These are phyloP conservation scores for Nycticryphes semicollaris DNA, from an alignment of 2,113 vertebrate species.

Conservation along the genomic window DNA sequence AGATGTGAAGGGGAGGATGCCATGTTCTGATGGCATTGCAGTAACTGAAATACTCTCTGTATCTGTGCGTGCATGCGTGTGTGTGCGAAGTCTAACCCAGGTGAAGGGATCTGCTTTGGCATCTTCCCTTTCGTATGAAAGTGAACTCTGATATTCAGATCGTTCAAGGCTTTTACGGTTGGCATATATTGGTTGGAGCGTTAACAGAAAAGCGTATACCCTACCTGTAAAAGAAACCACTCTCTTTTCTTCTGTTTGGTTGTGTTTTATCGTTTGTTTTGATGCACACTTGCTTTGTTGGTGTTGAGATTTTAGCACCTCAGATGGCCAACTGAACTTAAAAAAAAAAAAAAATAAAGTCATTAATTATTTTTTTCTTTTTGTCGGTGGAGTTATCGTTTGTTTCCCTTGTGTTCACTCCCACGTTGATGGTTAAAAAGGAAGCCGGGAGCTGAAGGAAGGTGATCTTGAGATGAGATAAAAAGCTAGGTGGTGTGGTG, in stretches of 20 bases:
- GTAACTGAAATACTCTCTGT: constrained; percentile 19
- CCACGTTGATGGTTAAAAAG: not conserved
- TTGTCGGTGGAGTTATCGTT: not conserved
- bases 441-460: not conserved
- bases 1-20: not conserved
- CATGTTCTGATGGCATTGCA: not conserved
- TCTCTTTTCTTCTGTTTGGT: constrained; percentile 47
- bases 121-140: constrained; percentile 16
- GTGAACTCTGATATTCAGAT: constrained; percentile 65
- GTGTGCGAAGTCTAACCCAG: constrained; percentile 5
- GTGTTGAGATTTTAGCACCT: constrained; percentile 66
- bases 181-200: constrained; percentile 17
- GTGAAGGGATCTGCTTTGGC: constrained; percentile 39
- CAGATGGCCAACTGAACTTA: constrained; percentile 55
- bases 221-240: constrained; percentile 49
- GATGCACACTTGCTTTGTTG: constrained; percentile 52
- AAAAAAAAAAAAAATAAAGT: constrained; percentile 61
- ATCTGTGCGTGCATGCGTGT: constrained; percentile 12
- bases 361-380: constrained; percentile 64
- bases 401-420: not conserved
- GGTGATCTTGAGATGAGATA: not conserved
- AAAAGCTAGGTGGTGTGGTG: not conserved
- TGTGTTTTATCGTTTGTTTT: constrained; percentile 47
- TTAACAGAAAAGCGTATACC: not conserved
- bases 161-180: constrained; percentile 32